A percentile compares a stretch with the other conserved stretches of the same genome.
These are phyloP conservation scores for Drosophila buzzatii DNA, from an alignment of 2,888 invertebrate species.

Conservation along the genomic window DNA sequence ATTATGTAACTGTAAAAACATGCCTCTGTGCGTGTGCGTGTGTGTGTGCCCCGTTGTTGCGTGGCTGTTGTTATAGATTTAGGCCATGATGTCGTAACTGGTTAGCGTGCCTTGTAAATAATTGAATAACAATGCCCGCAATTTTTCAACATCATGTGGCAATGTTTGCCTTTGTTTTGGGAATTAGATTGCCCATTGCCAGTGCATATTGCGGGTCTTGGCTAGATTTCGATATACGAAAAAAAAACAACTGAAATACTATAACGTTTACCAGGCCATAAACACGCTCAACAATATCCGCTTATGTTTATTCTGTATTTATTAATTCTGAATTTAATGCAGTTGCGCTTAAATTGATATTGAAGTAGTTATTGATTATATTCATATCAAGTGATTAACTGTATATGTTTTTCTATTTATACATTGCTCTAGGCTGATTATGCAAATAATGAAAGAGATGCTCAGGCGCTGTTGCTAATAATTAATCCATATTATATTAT, in stretches of 20 bases:
- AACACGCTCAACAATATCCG: neutral
- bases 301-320: too few species aligned
- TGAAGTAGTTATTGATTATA: neutral
- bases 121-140: slow-evolving; percentile 55
- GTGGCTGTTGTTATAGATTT: slow-evolving; percentile 58
- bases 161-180: slow-evolving; percentile 26
- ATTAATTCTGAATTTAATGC: neutral
- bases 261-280: slow-evolving; percentile 3
- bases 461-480: too few species aligned
- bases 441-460: too few species aligned
- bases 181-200: slow-evolving; percentile 23
- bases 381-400: neutral
- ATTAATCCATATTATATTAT: too few species aligned
- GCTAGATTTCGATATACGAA: slow-evolving; percentile 10
- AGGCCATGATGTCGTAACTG: slow-evolving; percentile 42
- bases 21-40: slow-evolving; percentile 7
- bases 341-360: neutral
- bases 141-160: slow-evolving; percentile 42
- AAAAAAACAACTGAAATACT: neutral
- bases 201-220: slow-evolving; percentile 14
- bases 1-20: slow-evolving; percentile 77
- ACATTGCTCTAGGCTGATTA: too few species aligned
- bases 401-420: neutral
- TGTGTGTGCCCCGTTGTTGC: slow-evolving; percentile 44
- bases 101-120: slow-evolving; percentile 58